Evolutionary conservation across 2,113 vertebrate genomes (phyloP).

Genomic region (Leptobrachium leishanense): DNA sequence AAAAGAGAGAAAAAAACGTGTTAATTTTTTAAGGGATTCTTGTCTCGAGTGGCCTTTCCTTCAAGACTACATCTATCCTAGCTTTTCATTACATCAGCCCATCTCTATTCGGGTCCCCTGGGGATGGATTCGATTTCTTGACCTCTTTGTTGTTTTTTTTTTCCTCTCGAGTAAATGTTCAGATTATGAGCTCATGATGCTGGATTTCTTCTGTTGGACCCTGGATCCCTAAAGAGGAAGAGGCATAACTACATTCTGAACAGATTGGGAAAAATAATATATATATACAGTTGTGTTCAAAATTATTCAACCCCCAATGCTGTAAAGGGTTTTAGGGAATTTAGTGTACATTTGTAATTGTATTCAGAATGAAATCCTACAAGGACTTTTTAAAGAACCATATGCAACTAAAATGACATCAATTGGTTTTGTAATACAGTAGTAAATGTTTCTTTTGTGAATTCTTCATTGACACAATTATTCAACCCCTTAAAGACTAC

Average conservation of each 20-base stretch:
- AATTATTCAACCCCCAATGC: too few relatives aligned
- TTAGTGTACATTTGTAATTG: too few relatives aligned
- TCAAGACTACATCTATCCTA: constrained; percentile 10
- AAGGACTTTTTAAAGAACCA: too few relatives aligned
- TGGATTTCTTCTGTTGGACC: not conserved
- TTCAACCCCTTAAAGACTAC: too few relatives aligned
- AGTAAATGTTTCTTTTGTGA: too few relatives aligned
- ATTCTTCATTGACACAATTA: too few relatives aligned
- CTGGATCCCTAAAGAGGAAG: not conserved
- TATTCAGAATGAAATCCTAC: too few relatives aligned
- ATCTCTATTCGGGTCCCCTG: not conserved
- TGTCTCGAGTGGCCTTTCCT: not conserved
- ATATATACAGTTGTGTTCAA: too few relatives aligned
- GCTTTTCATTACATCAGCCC: not conserved
- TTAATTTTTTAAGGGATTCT: not conserved
- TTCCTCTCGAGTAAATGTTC: not conserved
- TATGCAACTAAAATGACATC: too few relatives aligned
- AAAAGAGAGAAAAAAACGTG: not conserved
- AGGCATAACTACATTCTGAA: not conserved
- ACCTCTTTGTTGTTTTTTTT: not conserved
- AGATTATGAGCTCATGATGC: not conserved
- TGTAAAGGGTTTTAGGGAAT: too few relatives aligned
- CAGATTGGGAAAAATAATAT: too few relatives aligned
- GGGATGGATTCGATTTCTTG: not conserved
- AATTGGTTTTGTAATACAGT: too few relatives aligned